Evolutionary conservation across 2,113 vertebrate species (phyloP).

Genomic region (Heloderma charlesbogerti): DNA sequence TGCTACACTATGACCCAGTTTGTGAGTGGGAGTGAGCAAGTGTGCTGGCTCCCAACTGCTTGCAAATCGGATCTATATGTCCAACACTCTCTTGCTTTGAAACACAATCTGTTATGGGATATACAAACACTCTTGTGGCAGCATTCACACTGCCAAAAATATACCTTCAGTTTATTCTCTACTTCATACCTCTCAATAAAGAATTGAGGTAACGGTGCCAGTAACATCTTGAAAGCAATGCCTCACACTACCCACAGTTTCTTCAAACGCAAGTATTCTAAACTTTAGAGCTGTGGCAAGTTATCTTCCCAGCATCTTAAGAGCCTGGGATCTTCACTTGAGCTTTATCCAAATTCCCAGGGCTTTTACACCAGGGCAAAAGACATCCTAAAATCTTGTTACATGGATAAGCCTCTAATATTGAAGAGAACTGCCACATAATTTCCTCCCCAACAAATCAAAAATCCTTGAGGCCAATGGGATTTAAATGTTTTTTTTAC

Average conservation of each 20-base stretch:
- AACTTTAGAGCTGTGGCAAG: not conserved
- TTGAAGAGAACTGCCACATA: not conserved
- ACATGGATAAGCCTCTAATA: not conserved
- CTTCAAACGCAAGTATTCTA: not conserved
- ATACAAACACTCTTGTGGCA: not conserved
- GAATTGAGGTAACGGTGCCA: not conserved
- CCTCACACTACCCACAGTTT: not conserved
- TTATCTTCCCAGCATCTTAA: not conserved
- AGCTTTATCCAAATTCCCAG: not conserved
- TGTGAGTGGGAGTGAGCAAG: too few relatives aligned
- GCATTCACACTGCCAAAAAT: not conserved
- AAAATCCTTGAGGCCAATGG: not conserved
- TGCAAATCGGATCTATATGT: not conserved
- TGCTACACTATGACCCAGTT: too few relatives aligned
- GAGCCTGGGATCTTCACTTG: not conserved
- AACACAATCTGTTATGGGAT: not conserved
- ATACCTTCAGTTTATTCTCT: not conserved
- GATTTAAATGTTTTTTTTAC: not conserved
- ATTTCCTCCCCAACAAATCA: not conserved
- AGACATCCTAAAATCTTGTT: not conserved
- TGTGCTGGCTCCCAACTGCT: too few relatives aligned
- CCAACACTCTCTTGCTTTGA: not conserved
- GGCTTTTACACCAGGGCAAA: not conserved
- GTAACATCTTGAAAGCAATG: not conserved
- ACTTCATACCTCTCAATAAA: not conserved